Evolutionary conservation across 64 coral and sea anemone species (phyloP), one percentile per base, ranked within the genome.

Genomic region (Actinia tenebrosa): DNA sequence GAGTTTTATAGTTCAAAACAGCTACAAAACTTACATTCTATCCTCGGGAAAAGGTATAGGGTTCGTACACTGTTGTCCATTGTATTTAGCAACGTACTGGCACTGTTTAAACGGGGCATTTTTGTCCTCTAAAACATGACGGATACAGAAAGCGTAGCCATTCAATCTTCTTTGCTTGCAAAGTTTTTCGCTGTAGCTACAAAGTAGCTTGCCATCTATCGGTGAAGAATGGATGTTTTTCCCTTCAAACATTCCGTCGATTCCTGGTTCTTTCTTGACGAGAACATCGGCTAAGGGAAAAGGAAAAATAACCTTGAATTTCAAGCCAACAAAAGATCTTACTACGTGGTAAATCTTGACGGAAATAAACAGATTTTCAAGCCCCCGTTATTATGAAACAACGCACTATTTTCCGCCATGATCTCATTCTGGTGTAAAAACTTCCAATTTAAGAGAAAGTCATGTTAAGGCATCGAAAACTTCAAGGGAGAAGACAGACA

Each of bases 121-220:
- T 92, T 99, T 99, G 86, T 99, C 97, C 71, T 99, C 97, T n/a
- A 99, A 89, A 59, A 99, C 97, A 90, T 99, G 97, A 91, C 97
- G 97, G 89, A 99, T 99, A 99, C 97, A 99, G 89, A 99, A 99
- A 53, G 97, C 97, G 90, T 99, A 99, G 80, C 91, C 93, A 95
- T 99, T 99, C 88, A 99, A 86, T 64, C 97, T 89, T 72, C 97
- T 86, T 91, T 99, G 97, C 97, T 95, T 99, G 90, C 97, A 99
- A 53, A 94, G 90, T 86, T 99, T 99, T 59, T 99, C 97, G 82
- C 97, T 99, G 82, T 95, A 99, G 87, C 97, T 99, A 88, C 97
- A 99, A 17, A 99, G 91, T 71, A 99, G 89, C 86, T 99, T 99
- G 42, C 97, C 97, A 82, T 99, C 97, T 50, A 99, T 86, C 26